Conservation (phyloP, 2,113 vertebrate genomes). For the Diadophis punctatus region DNA sequence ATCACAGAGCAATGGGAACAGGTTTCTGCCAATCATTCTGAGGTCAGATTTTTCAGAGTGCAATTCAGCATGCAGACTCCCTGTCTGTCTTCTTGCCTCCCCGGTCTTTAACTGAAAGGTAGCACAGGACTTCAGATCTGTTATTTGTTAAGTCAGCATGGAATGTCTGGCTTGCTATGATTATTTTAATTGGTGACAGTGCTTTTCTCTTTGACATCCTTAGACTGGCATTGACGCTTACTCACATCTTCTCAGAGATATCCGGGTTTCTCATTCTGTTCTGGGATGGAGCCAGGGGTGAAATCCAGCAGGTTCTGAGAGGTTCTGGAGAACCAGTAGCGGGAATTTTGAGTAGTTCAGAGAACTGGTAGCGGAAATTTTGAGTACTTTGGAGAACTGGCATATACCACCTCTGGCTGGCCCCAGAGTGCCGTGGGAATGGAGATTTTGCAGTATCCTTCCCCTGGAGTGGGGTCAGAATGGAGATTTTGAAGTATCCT, state of each 20-base stretch:
- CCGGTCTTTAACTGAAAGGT: slow-evolving; percentile 48
- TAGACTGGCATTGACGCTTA: slow-evolving; percentile 39
- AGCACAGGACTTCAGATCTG: not conserved
- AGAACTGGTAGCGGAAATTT: too few species aligned
- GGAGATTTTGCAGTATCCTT: too few species aligned
- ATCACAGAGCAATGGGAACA: slow-evolving; percentile 8
- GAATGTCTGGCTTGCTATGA: slow-evolving; percentile 58
- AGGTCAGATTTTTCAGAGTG: not conserved
- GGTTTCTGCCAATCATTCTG: slow-evolving; percentile 9
- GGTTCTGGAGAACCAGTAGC: too few species aligned
- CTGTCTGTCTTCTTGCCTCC: not conserved
- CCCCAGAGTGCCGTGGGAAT: too few species aligned
- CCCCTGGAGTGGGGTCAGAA: too few species aligned
- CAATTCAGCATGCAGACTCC: not conserved
- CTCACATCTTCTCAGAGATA: slow-evolving; percentile 34
- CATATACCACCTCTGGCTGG: too few species aligned
- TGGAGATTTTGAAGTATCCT: too few species aligned
- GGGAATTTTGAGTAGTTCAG: too few species aligned
- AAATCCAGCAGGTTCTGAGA: too few species aligned
- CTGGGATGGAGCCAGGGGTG: not conserved
- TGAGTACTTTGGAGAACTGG: too few species aligned
- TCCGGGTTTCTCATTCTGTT: slow-evolving; percentile 32
- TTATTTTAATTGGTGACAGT: slow-evolving; percentile 62
- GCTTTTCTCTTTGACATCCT: slow-evolving; percentile 35
- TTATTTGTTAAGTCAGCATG: slow-evolving; percentile 48